Percentiles rank a stretch among this genome's conserved stretches.
Conservation (phyloP, 2,113 vertebrate species). For the Etheostoma cragini region DNA sequence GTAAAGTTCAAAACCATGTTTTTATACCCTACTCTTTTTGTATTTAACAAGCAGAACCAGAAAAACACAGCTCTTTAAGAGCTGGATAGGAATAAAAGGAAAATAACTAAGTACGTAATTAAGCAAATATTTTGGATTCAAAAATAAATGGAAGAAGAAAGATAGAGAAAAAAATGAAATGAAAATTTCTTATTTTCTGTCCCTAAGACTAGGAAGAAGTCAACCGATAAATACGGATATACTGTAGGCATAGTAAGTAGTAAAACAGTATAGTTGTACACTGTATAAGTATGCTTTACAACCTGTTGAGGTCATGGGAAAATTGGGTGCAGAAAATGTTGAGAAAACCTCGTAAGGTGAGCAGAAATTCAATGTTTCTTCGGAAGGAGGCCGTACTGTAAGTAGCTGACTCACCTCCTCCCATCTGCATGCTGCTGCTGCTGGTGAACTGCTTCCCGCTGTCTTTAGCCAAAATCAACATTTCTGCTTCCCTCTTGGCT, state of each 20-base stretch:
- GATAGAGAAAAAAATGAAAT: background rate
- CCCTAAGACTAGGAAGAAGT: background rate
- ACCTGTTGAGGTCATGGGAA: background rate
- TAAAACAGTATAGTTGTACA: background rate
- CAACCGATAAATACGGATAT: background rate
- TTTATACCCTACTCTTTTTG: background rate
- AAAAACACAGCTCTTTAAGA: background rate
- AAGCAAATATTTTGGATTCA: background rate
- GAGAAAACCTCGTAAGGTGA: background rate
- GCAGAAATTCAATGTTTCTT: background rate
- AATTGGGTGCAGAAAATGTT: background rate
- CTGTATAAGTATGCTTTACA: background rate
- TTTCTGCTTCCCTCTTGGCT: conserved; percentile 90
- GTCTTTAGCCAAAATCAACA: conserved; percentile 93
- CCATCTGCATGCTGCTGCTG: conserved; percentile 75
- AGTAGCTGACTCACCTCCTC: conserved; percentile 70
- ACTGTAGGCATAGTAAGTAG: no score
- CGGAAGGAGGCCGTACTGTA: conserved; percentile 11
- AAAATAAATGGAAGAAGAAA: background rate
- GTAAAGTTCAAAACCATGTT: background rate
- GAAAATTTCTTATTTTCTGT: background rate
- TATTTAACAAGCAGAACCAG: background rate
- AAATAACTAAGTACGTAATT: background rate
- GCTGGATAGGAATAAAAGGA: background rate
- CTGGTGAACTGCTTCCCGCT: conserved; percentile 93